phyloP scores from a whole-genome alignment of 2,888 invertebrate species.

The Oxyteleia sp. region DNA sequence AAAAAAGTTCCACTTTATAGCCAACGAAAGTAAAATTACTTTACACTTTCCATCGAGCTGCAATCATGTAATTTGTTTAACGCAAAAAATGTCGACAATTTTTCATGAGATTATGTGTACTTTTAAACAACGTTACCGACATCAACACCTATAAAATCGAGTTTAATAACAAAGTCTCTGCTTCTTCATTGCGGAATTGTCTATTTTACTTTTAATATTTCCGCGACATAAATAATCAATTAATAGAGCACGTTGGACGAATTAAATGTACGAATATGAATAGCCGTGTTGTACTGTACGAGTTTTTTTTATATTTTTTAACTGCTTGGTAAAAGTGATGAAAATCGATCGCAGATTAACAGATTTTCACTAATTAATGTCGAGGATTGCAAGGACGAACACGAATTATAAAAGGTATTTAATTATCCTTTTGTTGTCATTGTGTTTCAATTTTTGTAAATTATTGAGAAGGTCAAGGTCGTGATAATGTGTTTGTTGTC shows the following conservation, averaged over 20 bases:
- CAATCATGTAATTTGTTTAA: neutral
- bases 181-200: constrained; percentile 2
- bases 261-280: neutral
- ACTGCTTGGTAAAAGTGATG: neutral
- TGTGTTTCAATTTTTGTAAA: too few species aligned
- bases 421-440: too few species aligned
- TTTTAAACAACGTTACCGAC: constrained; percentile 1
- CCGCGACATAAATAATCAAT: neutral
- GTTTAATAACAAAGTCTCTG: neutral
- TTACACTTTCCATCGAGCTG: too few species aligned
- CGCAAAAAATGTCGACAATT: neutral
- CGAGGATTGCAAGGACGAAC: neutral
- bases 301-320: constrained; percentile 1
- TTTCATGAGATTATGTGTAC: neutral
- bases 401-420: too few species aligned
- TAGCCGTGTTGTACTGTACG: neutral
- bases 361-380: neutral
- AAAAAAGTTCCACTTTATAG: too few species aligned
- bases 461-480: too few species aligned
- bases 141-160: neutral
- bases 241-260: neutral
- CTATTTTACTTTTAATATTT: constrained; percentile 10
- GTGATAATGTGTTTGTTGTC: too few species aligned
- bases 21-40: too few species aligned
- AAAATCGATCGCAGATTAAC: neutral